A percentile compares a stretch with the other conserved stretches of the same genome.
Conservation (phyloP, 2,888 invertebrate genomes). For the Temnothorax ravouxi region DNA sequence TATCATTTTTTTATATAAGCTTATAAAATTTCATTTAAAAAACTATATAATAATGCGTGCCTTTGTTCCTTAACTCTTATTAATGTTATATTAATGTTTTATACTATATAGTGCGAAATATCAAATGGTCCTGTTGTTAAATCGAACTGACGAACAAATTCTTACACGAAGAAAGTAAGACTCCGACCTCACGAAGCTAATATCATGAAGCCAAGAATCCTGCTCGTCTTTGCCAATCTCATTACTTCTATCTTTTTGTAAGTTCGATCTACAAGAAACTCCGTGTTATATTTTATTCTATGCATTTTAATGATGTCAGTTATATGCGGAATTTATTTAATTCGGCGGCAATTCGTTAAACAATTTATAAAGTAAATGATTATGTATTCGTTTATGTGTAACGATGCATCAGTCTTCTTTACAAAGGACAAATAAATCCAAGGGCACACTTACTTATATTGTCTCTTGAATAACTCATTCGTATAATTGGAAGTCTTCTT, state of each 20-base stretch:
- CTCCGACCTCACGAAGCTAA: constrained; percentile 66
- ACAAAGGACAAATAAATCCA: neutral
- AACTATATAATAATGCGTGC: neutral
- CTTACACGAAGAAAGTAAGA: constrained; percentile 65
- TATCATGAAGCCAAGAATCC: constrained; percentile 81
- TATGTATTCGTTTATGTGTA: constrained; percentile 15
- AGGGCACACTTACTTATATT: neutral
- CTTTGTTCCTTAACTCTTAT: neutral
- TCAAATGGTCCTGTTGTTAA: constrained; percentile 66
- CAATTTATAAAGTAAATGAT: constrained; percentile 15
- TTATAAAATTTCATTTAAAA: neutral
- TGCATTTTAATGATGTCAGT: constrained; percentile 18
- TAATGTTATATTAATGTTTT: neutral
- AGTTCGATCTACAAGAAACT: constrained; percentile 64
- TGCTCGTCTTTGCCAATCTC: constrained; percentile 80
- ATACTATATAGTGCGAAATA: constrained; percentile 57
- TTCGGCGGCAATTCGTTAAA: neutral
- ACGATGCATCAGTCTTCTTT: neutral
- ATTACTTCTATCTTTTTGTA: constrained; percentile 81
- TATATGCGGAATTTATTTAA: neutral
- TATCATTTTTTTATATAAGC: neutral
- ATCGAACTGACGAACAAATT: constrained; percentile 76
- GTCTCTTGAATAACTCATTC: neutral
- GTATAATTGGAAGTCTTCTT: constrained; percentile 15
- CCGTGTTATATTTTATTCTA: neutral